Base-by-base conservation (phyloP, 2,888 invertebrate genomes). In the Drosophila recens region DNA sequence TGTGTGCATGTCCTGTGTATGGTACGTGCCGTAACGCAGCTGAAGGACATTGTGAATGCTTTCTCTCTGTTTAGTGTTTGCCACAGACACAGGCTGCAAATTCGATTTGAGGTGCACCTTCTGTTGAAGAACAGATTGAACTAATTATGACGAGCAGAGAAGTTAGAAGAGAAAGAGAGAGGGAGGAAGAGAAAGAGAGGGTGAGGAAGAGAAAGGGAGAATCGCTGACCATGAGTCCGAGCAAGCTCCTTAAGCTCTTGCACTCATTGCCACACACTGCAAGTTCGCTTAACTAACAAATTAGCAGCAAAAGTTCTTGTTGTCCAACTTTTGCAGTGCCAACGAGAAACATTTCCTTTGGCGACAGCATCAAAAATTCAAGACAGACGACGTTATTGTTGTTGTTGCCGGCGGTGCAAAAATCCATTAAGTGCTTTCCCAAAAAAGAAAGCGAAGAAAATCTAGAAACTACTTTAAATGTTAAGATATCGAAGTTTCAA, bases 41-140 rank as follows among this genome's bases (percentile, higher is more conserved):
- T 70, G 69, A 82, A 79, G 82, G 79, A 75, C 75, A 82, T 79
- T 78, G 68, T 51, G 59, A 81, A 73, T 68, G 69, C 56, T 70
- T 52, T 61, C 40, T 33, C 51, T 45, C 23, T 51, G 59, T 43
- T 58, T 57, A 36, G 54, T 58, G 57, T 59, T 66, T 66, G 62
- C 38, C 69, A 45, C 51, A 51, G 36, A 20, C 15, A 23, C 23
- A 27, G 53, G 45, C 51, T 53, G 63, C 46, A 75, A 72, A 72
- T 76, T 69, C 80, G 72, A 67, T 83, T 83, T 63, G 42, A 71
- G 80, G 51, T 83, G 68, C 59, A 59, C 65, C 53, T 27, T 51
- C 33, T 56, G 48, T 38, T 58, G 43, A 69, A 74, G 64, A 34
- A 27, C 58, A 67, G 79, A 78, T 82, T 79, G 66, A 43, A 40